Evolutionary conservation across 2,113 vertebrate genomes (phyloP), one percentile per base, ranked within the genome.

Genomic region (Phoenicopterus ruber): DNA sequence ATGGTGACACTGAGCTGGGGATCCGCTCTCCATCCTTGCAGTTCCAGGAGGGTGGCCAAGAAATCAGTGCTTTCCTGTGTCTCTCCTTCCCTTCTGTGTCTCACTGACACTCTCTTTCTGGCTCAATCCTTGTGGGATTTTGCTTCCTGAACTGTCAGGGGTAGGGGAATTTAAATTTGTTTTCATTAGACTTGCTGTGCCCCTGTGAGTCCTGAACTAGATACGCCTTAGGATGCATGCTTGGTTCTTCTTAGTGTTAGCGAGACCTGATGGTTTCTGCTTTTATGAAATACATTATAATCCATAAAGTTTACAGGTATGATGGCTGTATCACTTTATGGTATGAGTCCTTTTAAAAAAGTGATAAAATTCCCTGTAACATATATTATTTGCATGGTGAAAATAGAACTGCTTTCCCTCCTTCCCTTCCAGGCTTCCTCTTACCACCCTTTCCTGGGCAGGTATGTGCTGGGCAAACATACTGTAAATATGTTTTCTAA

Each of bases 21-120:
- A 40, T 11, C 3, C 4, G 1, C 6, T 44, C 0, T 1, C 16
- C 14, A 18, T 17, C 47, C 40, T 38, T 2, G 4, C 13, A 25
- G 9, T 13, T 47, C 20, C n/a, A 47, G 55, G 17, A 62, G 38
- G 10, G 13, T 62, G 34, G 62, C 9, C 9, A 40, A 65, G 42
- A 69, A 88, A 38, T 8, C 15, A 4, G 1, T 14, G 29, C 3
- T 74, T 78, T 63, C 7, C 28, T 47, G 10, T 13, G 10, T 40
- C 4, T 59, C 4, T 70, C 18, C 69, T 17, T 84, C 5, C 14
- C 5, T 77, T 19, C 20, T 52, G 38, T n/a, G 7, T 55, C 5
- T 82, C 4, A 0, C 32, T 50, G 44, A 20, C 9, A 2, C 6
- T 26, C 15, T 50, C 8, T 18, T 57, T 58, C 9, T 78, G 22